Evolutionary conservation across 2,888 invertebrate species (phyloP).

Genomic region (Oxycera nigricornis): DNA sequence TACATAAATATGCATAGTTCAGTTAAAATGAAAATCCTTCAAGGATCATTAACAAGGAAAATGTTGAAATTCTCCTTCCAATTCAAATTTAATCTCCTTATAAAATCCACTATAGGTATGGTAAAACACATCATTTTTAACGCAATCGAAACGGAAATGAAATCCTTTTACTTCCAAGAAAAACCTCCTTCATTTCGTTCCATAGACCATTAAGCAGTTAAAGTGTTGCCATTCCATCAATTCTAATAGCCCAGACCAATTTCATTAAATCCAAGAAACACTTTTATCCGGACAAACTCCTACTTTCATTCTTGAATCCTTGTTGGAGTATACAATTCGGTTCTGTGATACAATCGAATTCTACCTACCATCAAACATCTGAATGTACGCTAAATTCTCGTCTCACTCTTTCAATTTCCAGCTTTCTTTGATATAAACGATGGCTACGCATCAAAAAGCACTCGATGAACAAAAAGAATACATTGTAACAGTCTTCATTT

Average conservation of each 20-base stretch:
- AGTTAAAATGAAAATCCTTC: too few species aligned
- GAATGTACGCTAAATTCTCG: background rate
- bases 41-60: too few species aligned
- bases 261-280: slow-evolving; percentile 43
- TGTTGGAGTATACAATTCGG: slow-evolving; percentile 34
- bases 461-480: slow-evolving; percentile 16
- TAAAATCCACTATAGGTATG: too few species aligned
- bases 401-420: too few species aligned
- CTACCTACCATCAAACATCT: background rate
- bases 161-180: slow-evolving; percentile 28
- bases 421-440: background rate
- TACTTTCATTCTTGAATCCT: background rate
- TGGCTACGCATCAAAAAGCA: slow-evolving; percentile 35
- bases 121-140: too few species aligned
- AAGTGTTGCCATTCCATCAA: slow-evolving; percentile 46
- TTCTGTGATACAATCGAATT: background rate
- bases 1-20: too few species aligned
- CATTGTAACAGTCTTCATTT: slow-evolving; percentile 29
- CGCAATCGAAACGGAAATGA: slow-evolving; percentile 36
- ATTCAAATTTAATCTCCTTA: too few species aligned
- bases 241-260: slow-evolving; percentile 47
- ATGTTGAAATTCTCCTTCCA: too few species aligned
- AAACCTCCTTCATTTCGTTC: background rate
- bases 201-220: slow-evolving; percentile 45
- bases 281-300: background rate